Percentiles rank a stretch among this genome's conserved stretches.
Conservation (phyloP, 2,797 vertebrate genomes). For the Antrozous pallidus region DNA sequence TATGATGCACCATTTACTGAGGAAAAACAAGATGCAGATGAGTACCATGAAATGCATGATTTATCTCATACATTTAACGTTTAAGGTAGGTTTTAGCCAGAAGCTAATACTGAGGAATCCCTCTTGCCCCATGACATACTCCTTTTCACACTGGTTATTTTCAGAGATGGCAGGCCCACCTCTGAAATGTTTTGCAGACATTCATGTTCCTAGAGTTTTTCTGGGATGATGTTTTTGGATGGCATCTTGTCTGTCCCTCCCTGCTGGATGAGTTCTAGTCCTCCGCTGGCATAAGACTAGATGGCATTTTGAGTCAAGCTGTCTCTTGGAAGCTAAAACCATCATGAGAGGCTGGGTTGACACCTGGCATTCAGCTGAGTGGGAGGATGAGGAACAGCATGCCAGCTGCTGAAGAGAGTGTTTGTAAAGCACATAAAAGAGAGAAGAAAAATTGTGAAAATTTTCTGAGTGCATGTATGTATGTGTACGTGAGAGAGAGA, state of each 20-base stretch:
- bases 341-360: slow-evolving; percentile 39
- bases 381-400: slow-evolving; percentile 44
- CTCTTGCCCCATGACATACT: neutral
- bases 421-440: slow-evolving; percentile 36
- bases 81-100: neutral
- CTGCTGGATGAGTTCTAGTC: neutral
- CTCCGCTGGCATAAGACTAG: slow-evolving; percentile 49
- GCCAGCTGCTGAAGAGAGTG: slow-evolving; percentile 53
- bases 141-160: neutral
- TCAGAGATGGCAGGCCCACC: neutral
- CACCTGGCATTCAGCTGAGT: slow-evolving; percentile 44
- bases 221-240: neutral
- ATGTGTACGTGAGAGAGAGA: neutral
- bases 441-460: neutral
- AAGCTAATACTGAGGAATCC: neutral
- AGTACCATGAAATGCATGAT: neutral
- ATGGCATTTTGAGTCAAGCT: slow-evolving; percentile 57
- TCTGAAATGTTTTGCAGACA: neutral
- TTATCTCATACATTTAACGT: neutral
- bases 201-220: neutral
- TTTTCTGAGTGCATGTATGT: neutral
- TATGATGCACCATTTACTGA: neutral
- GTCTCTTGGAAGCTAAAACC: slow-evolving; percentile 66
- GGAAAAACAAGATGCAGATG: neutral
- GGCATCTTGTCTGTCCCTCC: slow-evolving; percentile 6